A percentile compares a stretch with the other conserved stretches of the same genome.
These are phyloP conservation scores for Drosophila sp. DNA, from an alignment of 1,140 invertebrate genomes.

Conservation along the genomic window DNA sequence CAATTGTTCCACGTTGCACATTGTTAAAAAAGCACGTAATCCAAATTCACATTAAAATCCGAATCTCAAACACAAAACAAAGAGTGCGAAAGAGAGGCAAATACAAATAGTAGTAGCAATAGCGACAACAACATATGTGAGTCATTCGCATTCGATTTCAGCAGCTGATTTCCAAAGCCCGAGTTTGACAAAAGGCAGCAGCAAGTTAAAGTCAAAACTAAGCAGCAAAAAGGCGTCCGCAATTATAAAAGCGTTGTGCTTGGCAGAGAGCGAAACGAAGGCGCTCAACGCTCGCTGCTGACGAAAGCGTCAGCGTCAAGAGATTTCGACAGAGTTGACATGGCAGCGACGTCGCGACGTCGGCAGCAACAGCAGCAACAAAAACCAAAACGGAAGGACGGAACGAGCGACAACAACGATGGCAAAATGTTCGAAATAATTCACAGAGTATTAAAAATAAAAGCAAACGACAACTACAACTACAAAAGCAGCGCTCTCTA, in stretches of 20 bases:
- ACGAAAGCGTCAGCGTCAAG: constrained; percentile 68
- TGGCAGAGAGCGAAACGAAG: constrained; percentile 37
- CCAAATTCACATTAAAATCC: constrained; percentile 24
- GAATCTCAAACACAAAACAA: constrained; percentile 21
- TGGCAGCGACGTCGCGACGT: constrained; percentile 1
- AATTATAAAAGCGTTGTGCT: constrained; percentile 65
- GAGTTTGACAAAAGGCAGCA: constrained; percentile 25
- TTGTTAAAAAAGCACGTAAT: constrained; percentile 41
- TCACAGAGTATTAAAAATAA: constrained; percentile 78
- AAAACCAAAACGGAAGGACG: constrained; percentile 68
- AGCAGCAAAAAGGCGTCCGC: constrained; percentile 57
- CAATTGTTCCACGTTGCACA: constrained; percentile 53
- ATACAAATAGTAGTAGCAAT: constrained; percentile 8
- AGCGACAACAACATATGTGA: constrained; percentile 20
- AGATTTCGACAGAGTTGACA: constrained; percentile 72
- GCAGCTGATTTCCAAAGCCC: constrained; percentile 40
- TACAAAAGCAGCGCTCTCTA: constrained; percentile 59
- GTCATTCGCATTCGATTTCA: constrained; percentile 35
- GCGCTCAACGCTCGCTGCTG: constrained; percentile 35
- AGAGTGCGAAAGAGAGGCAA: constrained; percentile 16
- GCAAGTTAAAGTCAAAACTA: constrained; percentile 47
- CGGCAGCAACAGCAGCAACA: constrained; percentile 36
- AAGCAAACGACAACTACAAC: constrained; percentile 40
- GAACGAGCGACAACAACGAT: constrained; percentile 46
- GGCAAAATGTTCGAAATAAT: constrained; percentile 74